A percentile compares a stretch with the other conserved stretches of the same genome.
Evolutionary conservation across 1,140 invertebrate genomes (phyloP).

Genomic region (Plodia interpunctella): DNA sequence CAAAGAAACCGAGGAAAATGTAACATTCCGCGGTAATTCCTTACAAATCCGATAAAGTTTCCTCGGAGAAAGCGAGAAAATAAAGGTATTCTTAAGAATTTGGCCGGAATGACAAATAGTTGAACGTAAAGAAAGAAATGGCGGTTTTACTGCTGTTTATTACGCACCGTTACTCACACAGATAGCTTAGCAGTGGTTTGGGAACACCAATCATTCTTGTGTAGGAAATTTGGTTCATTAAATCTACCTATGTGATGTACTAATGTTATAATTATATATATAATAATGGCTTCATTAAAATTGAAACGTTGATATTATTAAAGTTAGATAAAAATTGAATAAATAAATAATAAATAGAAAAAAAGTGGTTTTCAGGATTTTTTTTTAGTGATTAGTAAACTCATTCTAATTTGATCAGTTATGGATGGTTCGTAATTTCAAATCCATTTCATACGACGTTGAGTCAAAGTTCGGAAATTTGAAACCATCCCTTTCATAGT

Average conservation of each 20-base stretch:
- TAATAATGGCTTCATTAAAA: no score
- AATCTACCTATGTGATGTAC: neutral
- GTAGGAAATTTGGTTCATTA: neutral
- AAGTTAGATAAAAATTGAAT: no score
- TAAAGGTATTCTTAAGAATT: conserved; percentile 5
- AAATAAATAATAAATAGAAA: no score
- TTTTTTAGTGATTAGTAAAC: no score
- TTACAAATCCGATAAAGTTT: conserved; percentile 4
- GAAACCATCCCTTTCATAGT: no score
- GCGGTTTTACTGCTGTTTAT: conserved; percentile 12
- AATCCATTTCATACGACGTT: no score
- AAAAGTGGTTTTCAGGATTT: no score
- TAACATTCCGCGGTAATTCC: neutral
- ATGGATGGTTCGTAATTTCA: no score
- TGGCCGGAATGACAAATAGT: conserved; percentile 18
- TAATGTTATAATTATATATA: no score
- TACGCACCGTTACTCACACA: conserved; percentile 9
- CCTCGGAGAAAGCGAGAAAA: neutral
- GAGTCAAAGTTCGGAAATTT: no score
- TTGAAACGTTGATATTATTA: no score
- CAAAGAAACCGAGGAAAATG: neutral
- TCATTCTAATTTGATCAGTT: no score
- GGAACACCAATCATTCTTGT: neutral
- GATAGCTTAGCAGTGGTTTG: conserved; percentile 1
- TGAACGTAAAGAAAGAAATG: neutral